Evolutionary conservation across 1,140 invertebrate genomes (phyloP), one percentile per base, ranked within the genome.

Genomic region (Oedothorax gibbosus): DNA sequence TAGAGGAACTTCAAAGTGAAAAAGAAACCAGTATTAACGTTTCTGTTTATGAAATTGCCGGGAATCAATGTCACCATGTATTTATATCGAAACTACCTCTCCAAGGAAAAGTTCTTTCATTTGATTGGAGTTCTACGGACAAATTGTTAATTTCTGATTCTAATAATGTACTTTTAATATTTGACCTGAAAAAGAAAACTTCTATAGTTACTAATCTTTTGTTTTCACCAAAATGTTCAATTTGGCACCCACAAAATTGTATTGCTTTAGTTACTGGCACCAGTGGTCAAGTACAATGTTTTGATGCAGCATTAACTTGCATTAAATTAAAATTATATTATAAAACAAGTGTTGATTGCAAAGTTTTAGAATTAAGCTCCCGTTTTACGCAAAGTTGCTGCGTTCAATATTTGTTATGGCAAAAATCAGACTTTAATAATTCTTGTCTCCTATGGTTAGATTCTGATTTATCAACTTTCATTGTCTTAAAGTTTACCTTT

Each of bases 101-200:
- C 0, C 68, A 64, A 56, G 77, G 76, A 15, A 57, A 68, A 51
- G 35, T 86, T 5, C 11, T 75, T 75, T 68, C 85, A 35, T 80
- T 62, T 81, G 76, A 80, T 56, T 86, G 76, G 77, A 86, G 71
- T 75, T 66, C 56, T 35, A 50, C 50, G 0, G 84, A 79, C 35
- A 86, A 86, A 75, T 57, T 86, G 14, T 50, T 86, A 7, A 20
- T 80, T 49, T 80, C 69, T 12, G 76, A 80, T 51, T 79, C 73
- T 0, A 56, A 81, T 7, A 54, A 62, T 35, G 20, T 62, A 14
- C 60, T 86, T 60, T 65, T 86, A 18, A 66, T 86, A 18, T 81
- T 80, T 68, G 85, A 86, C 54, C 68, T 86, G n/a, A 80, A 57
- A 50, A 80, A 75, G 51, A 73, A 80, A 12, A 78, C 76, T 65